Evolutionary conservation across 2,888 invertebrate genomes (phyloP).

Genomic region (Drosophila seclusa): DNA sequence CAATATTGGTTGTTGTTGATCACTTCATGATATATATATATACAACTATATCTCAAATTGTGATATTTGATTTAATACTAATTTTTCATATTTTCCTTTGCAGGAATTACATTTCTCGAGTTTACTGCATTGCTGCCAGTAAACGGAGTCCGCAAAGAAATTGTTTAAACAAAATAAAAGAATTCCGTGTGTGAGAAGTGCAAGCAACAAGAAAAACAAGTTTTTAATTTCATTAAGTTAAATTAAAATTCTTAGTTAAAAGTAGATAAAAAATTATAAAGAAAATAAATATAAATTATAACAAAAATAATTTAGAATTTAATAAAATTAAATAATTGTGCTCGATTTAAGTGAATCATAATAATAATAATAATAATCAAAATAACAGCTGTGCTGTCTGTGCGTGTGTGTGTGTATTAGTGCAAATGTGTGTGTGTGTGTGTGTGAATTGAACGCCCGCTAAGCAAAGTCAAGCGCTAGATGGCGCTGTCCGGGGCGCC

Average conservation of each 20-base stretch:
- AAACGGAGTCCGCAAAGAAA: slow-evolving; percentile 56
- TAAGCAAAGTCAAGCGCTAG: slow-evolving; percentile 67
- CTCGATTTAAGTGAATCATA: slow-evolving; percentile 30
- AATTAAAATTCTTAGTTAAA: slow-evolving; percentile 67
- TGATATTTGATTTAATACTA: slow-evolving; percentile 8
- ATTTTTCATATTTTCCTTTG: slow-evolving; percentile 18
- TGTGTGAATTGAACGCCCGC: slow-evolving; percentile 56
- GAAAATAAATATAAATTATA: slow-evolving; percentile 16
- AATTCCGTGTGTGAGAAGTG: slow-evolving; percentile 42
- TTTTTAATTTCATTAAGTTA: slow-evolving; percentile 62
- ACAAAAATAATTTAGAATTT: slow-evolving; percentile 10
- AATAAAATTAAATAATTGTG: slow-evolving; percentile 32
- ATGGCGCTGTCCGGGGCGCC: slow-evolving; percentile 62
- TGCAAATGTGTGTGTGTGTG: slow-evolving; percentile 15
- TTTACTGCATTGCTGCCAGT: slow-evolving; percentile 69
- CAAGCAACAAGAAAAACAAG: slow-evolving; percentile 44
- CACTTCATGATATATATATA: not conserved
- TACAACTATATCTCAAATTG: not conserved
- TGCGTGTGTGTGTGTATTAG: slow-evolving; percentile 6
- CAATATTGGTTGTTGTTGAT: not conserved
- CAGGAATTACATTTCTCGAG: slow-evolving; percentile 74
- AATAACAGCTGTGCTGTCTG: slow-evolving; percentile 48
- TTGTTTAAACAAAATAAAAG: slow-evolving; percentile 27
- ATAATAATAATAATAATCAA: slow-evolving; percentile 36
- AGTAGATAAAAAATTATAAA: slow-evolving; percentile 12